These are phyloP conservation scores for Drosophila grimshawi DNA, from an alignment of 1,140 invertebrate species.

Conservation along the genomic window DNA sequence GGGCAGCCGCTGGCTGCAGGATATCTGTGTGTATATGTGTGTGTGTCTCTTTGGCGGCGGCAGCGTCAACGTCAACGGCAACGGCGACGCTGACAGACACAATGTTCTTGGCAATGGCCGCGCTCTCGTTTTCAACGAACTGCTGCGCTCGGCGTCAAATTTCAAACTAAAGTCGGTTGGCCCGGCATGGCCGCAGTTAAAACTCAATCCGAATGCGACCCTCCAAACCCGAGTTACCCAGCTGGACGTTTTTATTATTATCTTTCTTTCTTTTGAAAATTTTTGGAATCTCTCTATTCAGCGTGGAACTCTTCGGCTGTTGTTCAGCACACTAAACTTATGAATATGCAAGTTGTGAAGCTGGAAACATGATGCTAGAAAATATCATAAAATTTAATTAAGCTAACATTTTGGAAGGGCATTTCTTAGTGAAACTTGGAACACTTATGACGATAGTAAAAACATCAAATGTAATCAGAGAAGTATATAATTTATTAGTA, in stretches of 20 bases:
- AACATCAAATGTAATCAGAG: too few relatives aligned
- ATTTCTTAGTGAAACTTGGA: too few relatives aligned
- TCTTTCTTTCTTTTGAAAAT: too few relatives aligned
- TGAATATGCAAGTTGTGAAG: too few relatives aligned
- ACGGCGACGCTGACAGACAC: conserved; percentile 1
- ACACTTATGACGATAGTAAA: too few relatives aligned
- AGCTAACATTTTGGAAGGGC: too few relatives aligned
- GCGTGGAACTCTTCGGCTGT: too few relatives aligned
- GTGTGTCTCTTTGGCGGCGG: conserved; percentile 22
- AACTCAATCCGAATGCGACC: conserved; percentile 49
- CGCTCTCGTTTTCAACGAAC: conserved; percentile 58
- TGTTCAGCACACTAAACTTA: too few relatives aligned
- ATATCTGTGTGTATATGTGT: conserved; percentile 16
- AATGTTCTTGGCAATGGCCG: conserved; percentile 49
- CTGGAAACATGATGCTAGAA: too few relatives aligned
- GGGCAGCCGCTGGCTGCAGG: conserved; percentile 37
- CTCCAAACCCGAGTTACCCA: conserved; percentile 34
- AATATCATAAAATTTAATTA: too few relatives aligned
- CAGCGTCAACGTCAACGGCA: not conserved
- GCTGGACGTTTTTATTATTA: conserved; percentile 7
- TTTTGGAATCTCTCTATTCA: too few relatives aligned
- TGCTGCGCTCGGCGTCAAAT: conserved; percentile 79
- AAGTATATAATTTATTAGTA: too few relatives aligned
- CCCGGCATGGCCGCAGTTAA: conserved; percentile 50
- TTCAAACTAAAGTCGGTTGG: conserved; percentile 77